These are phyloP conservation scores for Amphimallon solstitiale DNA, from an alignment of 2,888 invertebrate species.

Conservation along the genomic window DNA sequence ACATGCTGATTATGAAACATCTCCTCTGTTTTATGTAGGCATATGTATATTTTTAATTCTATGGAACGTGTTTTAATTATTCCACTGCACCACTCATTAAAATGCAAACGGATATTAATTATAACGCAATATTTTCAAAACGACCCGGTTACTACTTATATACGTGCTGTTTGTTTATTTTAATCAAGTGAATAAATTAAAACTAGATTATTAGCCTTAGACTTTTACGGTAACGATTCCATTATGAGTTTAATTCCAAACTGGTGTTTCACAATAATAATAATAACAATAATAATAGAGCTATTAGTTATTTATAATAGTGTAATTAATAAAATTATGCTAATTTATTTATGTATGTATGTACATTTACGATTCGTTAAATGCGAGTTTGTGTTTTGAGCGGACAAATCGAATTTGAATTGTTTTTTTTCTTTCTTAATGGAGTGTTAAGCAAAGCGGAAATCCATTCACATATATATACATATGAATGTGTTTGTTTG, in stretches of 20 bases:
- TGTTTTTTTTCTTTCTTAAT: too few relatives aligned
- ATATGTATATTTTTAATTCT: too few relatives aligned
- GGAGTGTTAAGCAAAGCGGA: too few relatives aligned
- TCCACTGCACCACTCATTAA: too few relatives aligned
- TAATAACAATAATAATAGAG: slow-evolving; percentile 34
- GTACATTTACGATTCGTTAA: slow-evolving; percentile 2
- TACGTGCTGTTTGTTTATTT: neutral
- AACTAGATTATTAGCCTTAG: neutral
- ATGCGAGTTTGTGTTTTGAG: neutral
- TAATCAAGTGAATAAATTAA: slow-evolving; percentile 24
- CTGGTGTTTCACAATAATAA: slow-evolving; percentile 34
- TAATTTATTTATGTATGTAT: slow-evolving; percentile 35
- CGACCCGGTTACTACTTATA: too few relatives aligned
- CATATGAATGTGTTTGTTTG: too few relatives aligned
- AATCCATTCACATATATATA: too few relatives aligned
- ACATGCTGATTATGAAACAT: too few relatives aligned
- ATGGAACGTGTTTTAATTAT: too few relatives aligned
- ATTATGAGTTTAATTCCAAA: slow-evolving; percentile 30
- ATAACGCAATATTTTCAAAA: too few relatives aligned
- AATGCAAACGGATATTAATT: too few relatives aligned
- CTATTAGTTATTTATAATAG: slow-evolving; percentile 35
- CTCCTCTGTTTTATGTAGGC: too few relatives aligned
- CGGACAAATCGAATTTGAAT: neutral
- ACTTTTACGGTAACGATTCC: slow-evolving; percentile 20
- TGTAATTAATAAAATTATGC: slow-evolving; percentile 37